Evolutionary conservation across 1,140 invertebrate species (phyloP).

Genomic region (Megalopta genalis): DNA sequence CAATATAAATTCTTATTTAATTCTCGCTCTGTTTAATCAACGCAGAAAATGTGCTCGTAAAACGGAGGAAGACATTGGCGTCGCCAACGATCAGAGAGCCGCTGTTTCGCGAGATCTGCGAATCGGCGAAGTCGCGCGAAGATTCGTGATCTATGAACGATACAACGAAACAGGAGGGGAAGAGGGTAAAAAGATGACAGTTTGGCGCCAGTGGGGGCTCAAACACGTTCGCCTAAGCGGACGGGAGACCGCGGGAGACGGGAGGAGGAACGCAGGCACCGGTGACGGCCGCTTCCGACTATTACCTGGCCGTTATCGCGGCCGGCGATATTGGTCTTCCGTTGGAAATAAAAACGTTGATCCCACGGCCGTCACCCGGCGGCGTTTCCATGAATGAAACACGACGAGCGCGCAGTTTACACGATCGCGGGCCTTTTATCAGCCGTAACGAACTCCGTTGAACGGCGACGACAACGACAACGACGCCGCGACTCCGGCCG

Average conservation of each 20-base stretch:
- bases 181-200: no score
- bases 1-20: no score
- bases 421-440: conserved; percentile 49
- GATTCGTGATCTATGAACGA: no score
- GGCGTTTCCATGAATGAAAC: conserved; percentile 64
- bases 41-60: no score
- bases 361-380: conserved; percentile 8
- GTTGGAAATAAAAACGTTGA: conserved; percentile 55
- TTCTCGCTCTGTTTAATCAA: no score
- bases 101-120: no score
- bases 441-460: conserved; percentile 53
- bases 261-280: background rate
- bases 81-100: no score
- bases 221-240: background rate
- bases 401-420: conserved; percentile 45
- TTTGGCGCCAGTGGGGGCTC: no score
- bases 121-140: no score
- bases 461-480: conserved; percentile 40
- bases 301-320: conserved; percentile 52
- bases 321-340: conserved; percentile 54
- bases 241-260: no score
- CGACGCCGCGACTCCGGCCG: conserved; percentile 23
- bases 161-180: no score
- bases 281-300: conserved; percentile 19
- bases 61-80: no score